Base-by-base conservation (phyloP, 1,140 invertebrate genomes). In the Rhagoletis pomonella region DNA sequence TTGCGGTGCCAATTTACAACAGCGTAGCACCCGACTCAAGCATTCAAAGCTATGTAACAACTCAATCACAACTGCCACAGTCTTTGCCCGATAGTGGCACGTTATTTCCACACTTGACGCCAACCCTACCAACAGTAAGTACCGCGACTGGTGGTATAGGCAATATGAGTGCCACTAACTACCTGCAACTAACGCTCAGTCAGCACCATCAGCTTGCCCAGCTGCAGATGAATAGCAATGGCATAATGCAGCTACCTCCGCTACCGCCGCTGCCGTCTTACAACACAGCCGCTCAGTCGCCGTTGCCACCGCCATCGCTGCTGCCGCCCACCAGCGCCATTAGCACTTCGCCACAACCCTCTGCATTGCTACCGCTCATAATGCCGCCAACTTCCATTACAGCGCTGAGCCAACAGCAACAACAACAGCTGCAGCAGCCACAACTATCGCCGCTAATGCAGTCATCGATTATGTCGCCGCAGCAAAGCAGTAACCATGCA, bases 41-140 rank as follows among this genome's bases (percentile, higher is more conserved):
- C 10, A 67, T 29, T 3, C n/a, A 9, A 19, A 64, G 62, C 4
- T 85, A 65, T 67, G 87, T 29, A 5, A 65, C 60, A 9, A 14
- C 86, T 6, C 65, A 29, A 69, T 4, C 77, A n/a, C 42, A 39
- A 4, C 47, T 85, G 39, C 3, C 65, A 19, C 87, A 81, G 29
- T 42, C 73, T 55, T n/a, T 81, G 14, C 7, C 19, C 2, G 73
- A 6, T 17, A 5, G 73, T 58, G 73, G 47, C 47, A 10, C 42
- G 4, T 73, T 73, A 14, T 2, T 47, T 12, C 4, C 69, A n/a
- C 69, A 55, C n/a, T n/a, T 58, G 7, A 81, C 73, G 60, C 81
- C 88, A 55, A 81, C 62, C 1, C 17, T 62, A 59, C 14, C 81
- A 39, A 86, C 67, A 77, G 60, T 84, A 88, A 85, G 86, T 64